Evolutionary conservation across 2,888 invertebrate genomes (phyloP).

Genomic region (Drosophila falleni): DNA sequence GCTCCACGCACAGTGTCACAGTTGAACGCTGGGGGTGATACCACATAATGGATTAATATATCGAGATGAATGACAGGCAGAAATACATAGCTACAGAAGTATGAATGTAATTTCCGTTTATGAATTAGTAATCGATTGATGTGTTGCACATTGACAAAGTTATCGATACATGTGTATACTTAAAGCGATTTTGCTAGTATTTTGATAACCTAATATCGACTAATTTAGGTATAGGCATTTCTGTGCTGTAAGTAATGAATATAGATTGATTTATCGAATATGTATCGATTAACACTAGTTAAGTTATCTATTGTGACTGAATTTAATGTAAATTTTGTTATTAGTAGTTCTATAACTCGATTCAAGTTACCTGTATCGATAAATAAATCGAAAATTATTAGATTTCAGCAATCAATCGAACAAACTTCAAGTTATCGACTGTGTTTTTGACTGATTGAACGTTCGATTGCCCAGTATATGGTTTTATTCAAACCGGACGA

Average conservation of each 20-base stretch:
- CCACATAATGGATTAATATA: constrained; percentile 12
- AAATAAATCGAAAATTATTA: not conserved
- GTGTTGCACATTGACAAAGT: too few species aligned
- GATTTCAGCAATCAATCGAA: too few species aligned
- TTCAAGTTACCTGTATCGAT: not conserved
- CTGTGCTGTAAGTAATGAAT: not conserved
- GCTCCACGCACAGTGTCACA: constrained; percentile 23
- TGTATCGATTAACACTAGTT: not conserved
- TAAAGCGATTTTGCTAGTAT: too few species aligned
- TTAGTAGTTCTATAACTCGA: not conserved
- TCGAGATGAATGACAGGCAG: constrained; percentile 1
- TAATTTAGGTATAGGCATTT: not conserved
- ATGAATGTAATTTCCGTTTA: not conserved
- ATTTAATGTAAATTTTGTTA: not conserved
- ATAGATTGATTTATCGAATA: not conserved
- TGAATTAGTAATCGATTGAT: not conserved
- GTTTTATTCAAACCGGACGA: constrained; percentile 10
- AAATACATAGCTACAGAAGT: not conserved
- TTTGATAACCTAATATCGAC: too few species aligned
- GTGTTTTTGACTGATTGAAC: constrained; percentile 48
- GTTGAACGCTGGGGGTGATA: not conserved
- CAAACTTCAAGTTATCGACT: not conserved
- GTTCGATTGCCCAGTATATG: constrained; percentile 7
- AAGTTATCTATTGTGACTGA: not conserved
- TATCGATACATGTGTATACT: not conserved